Conservation (phyloP, 1,140 invertebrate species). For the Temnothorax longispinosus region DNA sequence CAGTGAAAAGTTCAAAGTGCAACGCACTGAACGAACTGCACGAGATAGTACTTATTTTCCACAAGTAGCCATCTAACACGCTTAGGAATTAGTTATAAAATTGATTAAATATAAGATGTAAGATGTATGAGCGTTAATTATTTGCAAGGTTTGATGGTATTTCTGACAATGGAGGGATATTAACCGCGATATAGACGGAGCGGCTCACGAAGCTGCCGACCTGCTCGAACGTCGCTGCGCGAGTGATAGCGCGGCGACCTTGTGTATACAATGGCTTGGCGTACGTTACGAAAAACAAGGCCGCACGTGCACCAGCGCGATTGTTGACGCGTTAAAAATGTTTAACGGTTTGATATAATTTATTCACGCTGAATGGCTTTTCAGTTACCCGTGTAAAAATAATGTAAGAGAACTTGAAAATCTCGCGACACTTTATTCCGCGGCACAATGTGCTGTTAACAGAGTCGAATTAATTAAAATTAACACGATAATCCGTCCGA, state of each 20-base stretch:
- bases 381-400: neutral
- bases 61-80: neutral
- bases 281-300: neutral
- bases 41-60: neutral
- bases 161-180: neutral
- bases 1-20: neutral
- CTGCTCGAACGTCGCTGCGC: neutral
- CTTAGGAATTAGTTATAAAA: neutral
- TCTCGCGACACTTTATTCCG: neutral
- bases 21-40: neutral
- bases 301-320: neutral
- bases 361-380: neutral
- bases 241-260: neutral
- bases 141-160: neutral
- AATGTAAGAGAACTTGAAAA: neutral
- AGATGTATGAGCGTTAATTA: neutral
- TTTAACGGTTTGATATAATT: neutral
- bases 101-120: neutral
- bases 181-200: neutral
- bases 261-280: neutral
- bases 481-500: neutral
- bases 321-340: neutral
- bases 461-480: neutral
- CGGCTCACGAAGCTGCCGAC: neutral
- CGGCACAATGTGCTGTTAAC: neutral